phyloP scores from a whole-genome alignment of 1,140 invertebrate genomes.

The Camponotus vicinus region DNA sequence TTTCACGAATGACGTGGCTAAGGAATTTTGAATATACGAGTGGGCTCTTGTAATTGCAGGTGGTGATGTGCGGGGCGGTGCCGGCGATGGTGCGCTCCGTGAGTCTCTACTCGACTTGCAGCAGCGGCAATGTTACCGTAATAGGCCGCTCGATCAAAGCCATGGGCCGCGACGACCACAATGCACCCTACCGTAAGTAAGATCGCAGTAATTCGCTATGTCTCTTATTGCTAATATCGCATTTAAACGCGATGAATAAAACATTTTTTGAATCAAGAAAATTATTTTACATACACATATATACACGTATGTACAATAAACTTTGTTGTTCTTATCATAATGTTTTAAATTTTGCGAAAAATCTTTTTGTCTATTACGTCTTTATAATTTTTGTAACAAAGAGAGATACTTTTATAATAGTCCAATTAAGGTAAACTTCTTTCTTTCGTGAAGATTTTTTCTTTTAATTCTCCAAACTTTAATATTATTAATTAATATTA shows the following conservation, averaged over 20 bases:
- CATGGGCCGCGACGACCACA: constrained; percentile 80
- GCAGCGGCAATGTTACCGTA: constrained; percentile 86
- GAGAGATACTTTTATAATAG: not conserved
- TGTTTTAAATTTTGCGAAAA: constrained; percentile 8
- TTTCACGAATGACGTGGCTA: not conserved
- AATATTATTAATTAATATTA: too few relatives aligned
- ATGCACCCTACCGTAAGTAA: constrained; percentile 85
- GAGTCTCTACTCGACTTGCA: constrained; percentile 89
- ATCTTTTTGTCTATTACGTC: not conserved
- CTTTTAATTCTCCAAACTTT: not conserved
- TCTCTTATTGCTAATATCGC: not conserved
- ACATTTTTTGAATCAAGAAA: not conserved
- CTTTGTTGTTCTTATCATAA: not conserved
- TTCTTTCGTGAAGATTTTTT: not conserved
- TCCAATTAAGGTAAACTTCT: not conserved
- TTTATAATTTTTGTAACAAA: not conserved
- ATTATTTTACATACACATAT: not conserved
- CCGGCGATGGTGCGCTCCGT: constrained; percentile 90
- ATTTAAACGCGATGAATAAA: not conserved
- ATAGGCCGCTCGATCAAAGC: constrained; percentile 83
- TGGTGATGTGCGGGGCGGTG: constrained; percentile 91
- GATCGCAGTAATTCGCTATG: constrained; percentile 22
- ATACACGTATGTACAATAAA: not conserved
- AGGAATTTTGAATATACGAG: constrained; percentile 20
- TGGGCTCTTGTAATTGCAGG: constrained; percentile 83